Conservation (phyloP, 2,113 vertebrate species). For the Tyto alba region DNA sequence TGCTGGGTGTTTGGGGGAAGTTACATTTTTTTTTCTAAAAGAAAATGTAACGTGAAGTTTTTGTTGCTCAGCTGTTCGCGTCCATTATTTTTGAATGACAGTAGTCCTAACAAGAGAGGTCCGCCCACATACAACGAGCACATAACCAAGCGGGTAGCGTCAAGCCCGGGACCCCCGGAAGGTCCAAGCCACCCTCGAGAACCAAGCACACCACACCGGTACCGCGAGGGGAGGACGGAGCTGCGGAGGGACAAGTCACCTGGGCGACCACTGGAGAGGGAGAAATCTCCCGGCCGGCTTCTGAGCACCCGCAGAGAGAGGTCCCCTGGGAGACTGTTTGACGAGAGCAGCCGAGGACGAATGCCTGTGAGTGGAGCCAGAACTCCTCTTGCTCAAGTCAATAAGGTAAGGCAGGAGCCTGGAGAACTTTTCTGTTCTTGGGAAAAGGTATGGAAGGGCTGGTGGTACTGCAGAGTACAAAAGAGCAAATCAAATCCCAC, state of each 20-base stretch:
- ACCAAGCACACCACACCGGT: constrained; percentile 95
- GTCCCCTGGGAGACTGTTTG: constrained; percentile 89
- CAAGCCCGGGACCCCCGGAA: constrained; percentile 86
- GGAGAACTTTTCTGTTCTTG: not conserved
- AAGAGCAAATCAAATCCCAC: not conserved
- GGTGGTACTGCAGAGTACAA: not conserved
- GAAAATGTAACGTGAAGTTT: not conserved
- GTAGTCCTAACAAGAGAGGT: constrained; percentile 95
- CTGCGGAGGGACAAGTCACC: constrained; percentile 96
- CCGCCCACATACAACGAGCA: constrained; percentile 98
- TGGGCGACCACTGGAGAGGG: constrained; percentile 88
- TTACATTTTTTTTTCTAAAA: not conserved
- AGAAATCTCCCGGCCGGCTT: constrained; percentile 92
- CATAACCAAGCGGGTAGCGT: constrained; percentile 93
- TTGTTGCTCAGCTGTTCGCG: constrained; percentile 25
- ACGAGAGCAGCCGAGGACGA: constrained; percentile 84
- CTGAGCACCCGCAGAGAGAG: constrained; percentile 92
- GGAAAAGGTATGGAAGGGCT: not conserved
- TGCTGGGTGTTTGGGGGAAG: not conserved
- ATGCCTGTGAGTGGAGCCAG: constrained; percentile 85
- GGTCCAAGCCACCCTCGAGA: constrained; percentile 88
- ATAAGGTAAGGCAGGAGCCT: constrained; percentile 80
- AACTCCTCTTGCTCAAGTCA: constrained; percentile 92
- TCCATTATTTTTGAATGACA: constrained; percentile 62
- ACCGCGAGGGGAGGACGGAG: constrained; percentile 92